Evolutionary conservation across 2,888 invertebrate genomes (phyloP).

Genomic region (Digitonthophagus gazella): DNA sequence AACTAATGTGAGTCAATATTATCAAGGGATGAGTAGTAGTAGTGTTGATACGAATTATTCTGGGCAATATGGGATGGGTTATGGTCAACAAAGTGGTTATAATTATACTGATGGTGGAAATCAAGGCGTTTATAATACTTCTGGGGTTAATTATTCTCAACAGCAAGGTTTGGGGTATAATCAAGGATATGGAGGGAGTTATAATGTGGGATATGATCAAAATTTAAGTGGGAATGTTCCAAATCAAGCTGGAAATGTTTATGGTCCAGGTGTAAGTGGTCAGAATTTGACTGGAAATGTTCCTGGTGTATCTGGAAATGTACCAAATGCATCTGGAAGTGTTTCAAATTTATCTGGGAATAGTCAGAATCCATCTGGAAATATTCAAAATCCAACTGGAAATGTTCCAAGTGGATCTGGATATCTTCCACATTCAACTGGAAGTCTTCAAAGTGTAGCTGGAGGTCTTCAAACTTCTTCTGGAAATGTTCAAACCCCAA

Average conservation of each 20-base stretch:
- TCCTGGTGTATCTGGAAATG: background rate
- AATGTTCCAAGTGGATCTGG: background rate
- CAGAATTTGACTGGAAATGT: background rate
- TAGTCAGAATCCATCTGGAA: background rate
- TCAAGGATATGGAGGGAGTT: background rate
- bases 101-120: background rate
- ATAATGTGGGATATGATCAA: background rate
- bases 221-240: background rate
- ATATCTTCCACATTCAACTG: background rate
- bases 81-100: constrained; percentile 9
- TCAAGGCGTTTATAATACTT: background rate
- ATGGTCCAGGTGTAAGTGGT: background rate
- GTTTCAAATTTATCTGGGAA: background rate
- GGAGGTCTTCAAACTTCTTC: background rate
- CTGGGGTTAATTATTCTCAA: background rate
- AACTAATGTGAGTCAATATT: background rate
- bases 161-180: background rate
- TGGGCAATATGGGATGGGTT: background rate
- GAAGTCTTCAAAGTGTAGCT: background rate
- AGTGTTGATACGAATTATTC: background rate
- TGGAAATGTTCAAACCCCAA: background rate
- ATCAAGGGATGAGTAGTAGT: background rate
- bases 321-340: background rate
- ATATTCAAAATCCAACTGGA: background rate
- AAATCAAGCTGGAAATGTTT: background rate